Evolutionary conservation across 2,888 invertebrate species (phyloP).

Genomic region (Pedicia rivosa): DNA sequence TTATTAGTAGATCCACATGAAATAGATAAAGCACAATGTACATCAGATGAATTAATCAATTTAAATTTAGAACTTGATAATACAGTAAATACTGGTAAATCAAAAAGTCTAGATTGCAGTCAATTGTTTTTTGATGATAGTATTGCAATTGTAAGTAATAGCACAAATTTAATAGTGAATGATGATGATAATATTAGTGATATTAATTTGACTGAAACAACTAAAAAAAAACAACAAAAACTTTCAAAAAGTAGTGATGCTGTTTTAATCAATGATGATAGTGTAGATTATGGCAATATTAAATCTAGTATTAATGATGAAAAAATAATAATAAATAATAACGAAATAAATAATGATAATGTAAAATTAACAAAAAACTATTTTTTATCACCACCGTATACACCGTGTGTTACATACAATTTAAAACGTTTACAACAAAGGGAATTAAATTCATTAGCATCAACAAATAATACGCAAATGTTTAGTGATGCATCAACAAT

Average conservation of each 20-base stretch:
- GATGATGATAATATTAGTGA: constrained; percentile 2
- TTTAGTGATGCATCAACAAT: constrained; percentile 28
- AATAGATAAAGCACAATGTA: neutral
- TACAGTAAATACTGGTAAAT: constrained; percentile 1
- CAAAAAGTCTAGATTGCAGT: constrained; percentile 1
- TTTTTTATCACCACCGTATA: constrained; percentile 27
- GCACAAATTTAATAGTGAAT: too few species aligned
- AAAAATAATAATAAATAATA: constrained; percentile 6
- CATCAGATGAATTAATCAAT: constrained; percentile 11
- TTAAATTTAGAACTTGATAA: constrained; percentile 9
- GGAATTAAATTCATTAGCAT: constrained; percentile 14
- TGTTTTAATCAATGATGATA: constrained; percentile 2
- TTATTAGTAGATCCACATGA: too few species aligned
- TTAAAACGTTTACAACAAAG: constrained; percentile 8
- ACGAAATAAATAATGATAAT: neutral
- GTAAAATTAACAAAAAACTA: constrained; percentile 8
- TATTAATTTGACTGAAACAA: constrained; percentile 1
- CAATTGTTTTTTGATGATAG: too few species aligned
- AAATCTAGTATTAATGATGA: constrained; percentile 1
- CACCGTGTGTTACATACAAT: constrained; percentile 18
- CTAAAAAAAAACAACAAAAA: constrained; percentile 2
- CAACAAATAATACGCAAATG: constrained; percentile 25
- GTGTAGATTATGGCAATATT: constrained; percentile 5
- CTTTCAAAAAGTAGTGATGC: constrained; percentile 6
- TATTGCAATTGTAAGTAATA: too few species aligned